These are phyloP conservation scores for Nothobranchius furzeri DNA, from an alignment of 2,113 vertebrate species.

Conservation along the genomic window DNA sequence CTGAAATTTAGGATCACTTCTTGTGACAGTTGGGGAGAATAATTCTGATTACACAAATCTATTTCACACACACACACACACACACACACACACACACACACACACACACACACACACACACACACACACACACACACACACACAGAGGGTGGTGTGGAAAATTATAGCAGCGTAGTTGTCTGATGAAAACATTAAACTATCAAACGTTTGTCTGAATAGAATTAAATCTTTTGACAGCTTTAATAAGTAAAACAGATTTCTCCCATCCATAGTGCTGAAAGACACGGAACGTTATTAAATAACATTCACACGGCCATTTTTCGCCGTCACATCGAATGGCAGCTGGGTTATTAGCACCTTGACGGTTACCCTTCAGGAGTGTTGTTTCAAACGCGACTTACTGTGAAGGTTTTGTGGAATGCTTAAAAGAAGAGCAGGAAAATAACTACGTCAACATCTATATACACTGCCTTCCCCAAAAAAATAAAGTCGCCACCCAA, in stretches of 20 bases:
- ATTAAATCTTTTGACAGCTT: slow-evolving; percentile 18
- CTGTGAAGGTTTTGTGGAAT: background rate
- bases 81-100: too few species aligned
- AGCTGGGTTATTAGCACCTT: slow-evolving; percentile 15
- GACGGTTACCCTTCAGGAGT: slow-evolving; percentile 4
- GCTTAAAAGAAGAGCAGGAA: slow-evolving; percentile 2
- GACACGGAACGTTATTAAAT: background rate
- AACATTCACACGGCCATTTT: slow-evolving; percentile 8
- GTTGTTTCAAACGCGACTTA: slow-evolving; percentile 19
- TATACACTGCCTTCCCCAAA: background rate
- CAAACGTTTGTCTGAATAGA: slow-evolving; percentile 18
- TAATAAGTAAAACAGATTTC: slow-evolving; percentile 4
- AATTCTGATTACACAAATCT: background rate
- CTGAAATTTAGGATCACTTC: background rate
- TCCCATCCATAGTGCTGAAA: background rate
- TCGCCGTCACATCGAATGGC: slow-evolving; percentile 16
- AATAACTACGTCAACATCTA: background rate
- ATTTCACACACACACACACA: too few species aligned
- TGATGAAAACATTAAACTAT: slow-evolving; percentile 4
- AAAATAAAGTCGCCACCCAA: too few species aligned
- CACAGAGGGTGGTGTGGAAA: background rate
- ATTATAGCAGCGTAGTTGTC: background rate
- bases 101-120: too few species aligned
- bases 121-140: background rate
- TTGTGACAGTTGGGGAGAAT: background rate